phyloP scores from a whole-genome alignment of 2,888 invertebrate genomes.

The Chalcosyrphus nemorum region DNA sequence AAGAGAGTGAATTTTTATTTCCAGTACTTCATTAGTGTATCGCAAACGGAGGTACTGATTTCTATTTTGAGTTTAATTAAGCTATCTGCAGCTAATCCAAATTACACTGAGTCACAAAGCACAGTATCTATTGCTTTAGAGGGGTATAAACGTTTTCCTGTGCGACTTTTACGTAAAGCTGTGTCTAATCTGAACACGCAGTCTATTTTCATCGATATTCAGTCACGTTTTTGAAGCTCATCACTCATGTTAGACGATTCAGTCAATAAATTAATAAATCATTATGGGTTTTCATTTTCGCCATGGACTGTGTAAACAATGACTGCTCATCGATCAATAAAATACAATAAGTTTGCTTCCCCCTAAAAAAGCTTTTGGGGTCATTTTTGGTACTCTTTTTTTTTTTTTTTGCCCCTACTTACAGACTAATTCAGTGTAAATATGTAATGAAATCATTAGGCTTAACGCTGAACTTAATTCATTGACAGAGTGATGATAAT shows the following conservation, averaged over 20 bases:
- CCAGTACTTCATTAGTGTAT: conserved; percentile 20
- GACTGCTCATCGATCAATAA: conserved; percentile 22
- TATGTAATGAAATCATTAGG: too few species aligned
- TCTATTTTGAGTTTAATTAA: background rate
- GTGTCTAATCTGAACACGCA: background rate
- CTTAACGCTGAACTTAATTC: too few species aligned
- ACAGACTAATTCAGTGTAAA: too few species aligned
- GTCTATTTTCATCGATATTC: conserved; percentile 6
- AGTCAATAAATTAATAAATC: conserved; percentile 27
- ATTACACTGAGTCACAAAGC: background rate
- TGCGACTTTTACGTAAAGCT: background rate
- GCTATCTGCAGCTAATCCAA: conserved; percentile 25
- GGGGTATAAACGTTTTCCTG: background rate
- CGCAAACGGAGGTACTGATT: background rate
- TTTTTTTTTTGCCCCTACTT: too few species aligned
- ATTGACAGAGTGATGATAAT: too few species aligned
- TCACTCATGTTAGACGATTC: conserved; percentile 4
- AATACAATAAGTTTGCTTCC: background rate
- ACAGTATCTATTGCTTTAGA: background rate
- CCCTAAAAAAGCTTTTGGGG: background rate
- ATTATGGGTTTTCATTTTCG: background rate
- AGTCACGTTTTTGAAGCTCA: conserved; percentile 20
- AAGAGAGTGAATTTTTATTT: conserved; percentile 38
- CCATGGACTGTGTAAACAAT: background rate
- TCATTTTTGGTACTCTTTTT: too few species aligned